A percentile compares a stretch with the other conserved stretches of the same genome.
Conservation (phyloP, 2,797 vertebrate genomes). For the Pseudomugil tenellus region DNA sequence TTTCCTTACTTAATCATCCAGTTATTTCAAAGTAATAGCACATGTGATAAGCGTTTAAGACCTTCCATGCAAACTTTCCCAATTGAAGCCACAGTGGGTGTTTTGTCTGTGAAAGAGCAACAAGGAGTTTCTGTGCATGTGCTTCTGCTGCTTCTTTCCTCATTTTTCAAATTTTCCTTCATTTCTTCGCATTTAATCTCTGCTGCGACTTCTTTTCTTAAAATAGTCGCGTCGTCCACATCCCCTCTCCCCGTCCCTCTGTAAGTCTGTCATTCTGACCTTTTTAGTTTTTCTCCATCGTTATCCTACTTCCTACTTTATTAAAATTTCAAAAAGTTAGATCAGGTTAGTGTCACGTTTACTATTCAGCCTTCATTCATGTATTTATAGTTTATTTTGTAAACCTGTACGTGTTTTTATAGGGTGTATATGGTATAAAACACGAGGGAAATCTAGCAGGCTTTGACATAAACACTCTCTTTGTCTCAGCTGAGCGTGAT, state of each 20-base stretch:
- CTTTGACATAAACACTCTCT: neutral
- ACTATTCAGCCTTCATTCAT: too few species aligned
- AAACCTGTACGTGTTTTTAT: neutral
- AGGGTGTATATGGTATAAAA: neutral
- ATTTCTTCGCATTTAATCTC: neutral
- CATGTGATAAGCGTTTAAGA: neutral
- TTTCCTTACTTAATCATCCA: neutral
- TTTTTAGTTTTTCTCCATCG: slow-evolving; percentile 19
- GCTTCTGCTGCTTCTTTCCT: neutral
- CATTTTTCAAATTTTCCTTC: neutral
- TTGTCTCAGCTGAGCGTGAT: neutral
- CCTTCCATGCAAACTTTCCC: neutral
- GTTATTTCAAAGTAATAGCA: neutral
- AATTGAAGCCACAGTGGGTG: neutral
- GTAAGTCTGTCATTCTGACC: slow-evolving; percentile 1
- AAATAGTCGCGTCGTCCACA: neutral
- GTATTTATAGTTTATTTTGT: neutral
- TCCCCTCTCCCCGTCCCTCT: slow-evolving; percentile 8
- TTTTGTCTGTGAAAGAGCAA: neutral
- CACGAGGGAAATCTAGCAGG: neutral
- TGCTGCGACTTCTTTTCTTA: neutral
- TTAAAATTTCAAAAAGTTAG: neutral
- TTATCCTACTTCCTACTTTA: neutral
- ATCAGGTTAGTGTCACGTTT: neutral
- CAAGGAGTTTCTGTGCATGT: neutral